Conservation (phyloP, 2,113 vertebrate genomes). For the Antennarius striatus region DNA sequence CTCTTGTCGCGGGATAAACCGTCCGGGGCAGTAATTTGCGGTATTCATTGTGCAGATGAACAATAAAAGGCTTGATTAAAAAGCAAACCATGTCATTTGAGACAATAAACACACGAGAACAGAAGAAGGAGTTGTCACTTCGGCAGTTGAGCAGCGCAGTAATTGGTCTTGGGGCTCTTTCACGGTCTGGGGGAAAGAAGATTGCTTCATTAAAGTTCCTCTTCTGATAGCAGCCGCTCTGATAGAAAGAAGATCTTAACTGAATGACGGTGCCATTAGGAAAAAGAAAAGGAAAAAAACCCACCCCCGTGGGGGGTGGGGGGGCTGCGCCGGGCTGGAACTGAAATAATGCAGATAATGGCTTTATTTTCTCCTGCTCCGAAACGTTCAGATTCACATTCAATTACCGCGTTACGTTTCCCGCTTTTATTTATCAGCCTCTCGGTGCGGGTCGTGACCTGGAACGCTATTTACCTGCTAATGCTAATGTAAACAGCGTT, state of each 20-base stretch:
- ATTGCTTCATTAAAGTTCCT: constrained; percentile 82
- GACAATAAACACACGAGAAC: constrained; percentile 55
- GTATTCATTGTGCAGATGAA: constrained; percentile 62
- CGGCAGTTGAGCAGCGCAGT: constrained; percentile 57
- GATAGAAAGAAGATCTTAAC: constrained; percentile 66
- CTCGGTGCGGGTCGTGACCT: constrained; percentile 28
- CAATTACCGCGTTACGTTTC: constrained; percentile 45
- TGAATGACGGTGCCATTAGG: constrained; percentile 61
- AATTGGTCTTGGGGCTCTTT: constrained; percentile 77
- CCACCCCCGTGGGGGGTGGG: not conserved
- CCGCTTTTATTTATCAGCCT: constrained; percentile 56
- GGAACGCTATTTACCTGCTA: constrained; percentile 34
- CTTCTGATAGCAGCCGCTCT: constrained; percentile 64
- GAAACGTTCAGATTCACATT: constrained; percentile 50
- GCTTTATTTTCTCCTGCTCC: constrained; percentile 59
- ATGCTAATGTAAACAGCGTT: constrained; percentile 17
- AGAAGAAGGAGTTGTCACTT: constrained; percentile 66
- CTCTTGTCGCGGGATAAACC: constrained; percentile 49
- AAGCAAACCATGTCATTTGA: constrained; percentile 71
- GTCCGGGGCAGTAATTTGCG: constrained; percentile 67
- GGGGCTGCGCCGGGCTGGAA: constrained; percentile 52
- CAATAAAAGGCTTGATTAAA: constrained; percentile 70
- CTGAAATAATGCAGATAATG: constrained; percentile 60
- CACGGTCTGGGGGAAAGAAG: constrained; percentile 67
- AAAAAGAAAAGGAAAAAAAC: not conserved